phyloP scores from a whole-genome alignment of 2,797 vertebrate genomes.

The Glyptemys insculpta region DNA sequence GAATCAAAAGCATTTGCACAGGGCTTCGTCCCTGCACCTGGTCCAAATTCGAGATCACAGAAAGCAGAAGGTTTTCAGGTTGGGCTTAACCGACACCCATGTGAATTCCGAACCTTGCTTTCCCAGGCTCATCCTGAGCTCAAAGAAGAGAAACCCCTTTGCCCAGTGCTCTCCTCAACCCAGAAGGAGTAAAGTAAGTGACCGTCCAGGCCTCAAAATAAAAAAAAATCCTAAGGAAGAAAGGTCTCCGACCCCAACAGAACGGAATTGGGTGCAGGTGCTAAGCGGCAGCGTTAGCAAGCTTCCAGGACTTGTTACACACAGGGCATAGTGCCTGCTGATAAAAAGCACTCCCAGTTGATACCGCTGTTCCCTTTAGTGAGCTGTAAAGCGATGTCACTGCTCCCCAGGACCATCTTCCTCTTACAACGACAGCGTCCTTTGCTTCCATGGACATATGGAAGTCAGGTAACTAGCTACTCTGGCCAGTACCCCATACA shows the following conservation, averaged over 20 bases:
- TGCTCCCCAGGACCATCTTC: no score
- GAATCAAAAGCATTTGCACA: not conserved
- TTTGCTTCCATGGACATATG: no score
- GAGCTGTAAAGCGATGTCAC: no score
- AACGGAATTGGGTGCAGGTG: not conserved
- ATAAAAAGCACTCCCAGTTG: not conserved
- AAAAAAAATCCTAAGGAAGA: not conserved
- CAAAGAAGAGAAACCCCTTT: not conserved
- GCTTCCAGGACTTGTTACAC: not conserved
- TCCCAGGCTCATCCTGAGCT: not conserved
- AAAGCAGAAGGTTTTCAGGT: no score
- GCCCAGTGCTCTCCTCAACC: not conserved
- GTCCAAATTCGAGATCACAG: not conserved
- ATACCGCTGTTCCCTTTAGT: not conserved
- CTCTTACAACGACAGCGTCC: no score
- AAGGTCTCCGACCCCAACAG: not conserved
- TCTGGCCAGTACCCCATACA: no score
- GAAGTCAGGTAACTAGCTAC: no score
- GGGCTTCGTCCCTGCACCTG: not conserved
- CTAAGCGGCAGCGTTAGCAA: not conserved
- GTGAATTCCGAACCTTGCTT: not conserved
- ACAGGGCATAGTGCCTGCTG: not conserved
- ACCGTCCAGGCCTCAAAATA: not conserved
- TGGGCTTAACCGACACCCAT: not conserved
- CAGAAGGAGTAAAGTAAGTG: not conserved